Percentiles rank a stretch among this genome's conserved stretches.
These are phyloP conservation scores for Gymnoscelis rufifasciata DNA, from an alignment of 2,888 invertebrate genomes.

Conservation along the genomic window DNA sequence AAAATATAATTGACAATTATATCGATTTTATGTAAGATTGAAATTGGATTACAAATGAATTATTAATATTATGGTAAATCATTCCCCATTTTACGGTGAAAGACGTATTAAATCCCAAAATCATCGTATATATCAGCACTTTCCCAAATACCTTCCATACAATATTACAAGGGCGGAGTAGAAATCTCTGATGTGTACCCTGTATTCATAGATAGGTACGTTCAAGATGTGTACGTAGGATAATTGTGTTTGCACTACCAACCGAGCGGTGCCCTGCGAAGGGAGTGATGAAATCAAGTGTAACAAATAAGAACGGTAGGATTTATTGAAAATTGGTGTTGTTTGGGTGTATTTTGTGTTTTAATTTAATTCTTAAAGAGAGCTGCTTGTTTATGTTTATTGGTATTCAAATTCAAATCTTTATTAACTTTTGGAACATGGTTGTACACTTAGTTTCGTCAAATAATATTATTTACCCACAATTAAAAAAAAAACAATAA, in stretches of 20 bases:
- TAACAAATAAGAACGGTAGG: not conserved
- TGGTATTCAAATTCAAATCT: no score
- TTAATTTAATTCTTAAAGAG: not conserved
- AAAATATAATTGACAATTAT: no score
- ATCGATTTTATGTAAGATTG: no score
- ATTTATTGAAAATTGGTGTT: not conserved
- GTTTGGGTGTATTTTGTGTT: not conserved
- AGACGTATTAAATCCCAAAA: not conserved
- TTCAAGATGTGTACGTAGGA: conserved; percentile 36
- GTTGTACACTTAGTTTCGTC: no score
- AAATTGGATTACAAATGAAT: no score
- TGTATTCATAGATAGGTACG: not conserved
- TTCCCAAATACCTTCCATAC: not conserved
- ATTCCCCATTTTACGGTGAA: no score
- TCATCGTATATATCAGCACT: not conserved
- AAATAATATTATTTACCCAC: no score
- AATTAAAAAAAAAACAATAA: no score
- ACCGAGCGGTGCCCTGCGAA: conserved; percentile 11
- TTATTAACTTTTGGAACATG: no score
- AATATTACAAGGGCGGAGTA: not conserved
- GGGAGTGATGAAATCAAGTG: conserved; percentile 1
- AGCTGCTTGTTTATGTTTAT: not conserved
- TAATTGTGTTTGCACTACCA: conserved; percentile 43
- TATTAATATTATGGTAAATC: no score
- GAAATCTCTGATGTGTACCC: conserved; percentile 1